Evolutionary conservation across 2,113 vertebrate genomes (phyloP).

Genomic region (Barbus barbus): DNA sequence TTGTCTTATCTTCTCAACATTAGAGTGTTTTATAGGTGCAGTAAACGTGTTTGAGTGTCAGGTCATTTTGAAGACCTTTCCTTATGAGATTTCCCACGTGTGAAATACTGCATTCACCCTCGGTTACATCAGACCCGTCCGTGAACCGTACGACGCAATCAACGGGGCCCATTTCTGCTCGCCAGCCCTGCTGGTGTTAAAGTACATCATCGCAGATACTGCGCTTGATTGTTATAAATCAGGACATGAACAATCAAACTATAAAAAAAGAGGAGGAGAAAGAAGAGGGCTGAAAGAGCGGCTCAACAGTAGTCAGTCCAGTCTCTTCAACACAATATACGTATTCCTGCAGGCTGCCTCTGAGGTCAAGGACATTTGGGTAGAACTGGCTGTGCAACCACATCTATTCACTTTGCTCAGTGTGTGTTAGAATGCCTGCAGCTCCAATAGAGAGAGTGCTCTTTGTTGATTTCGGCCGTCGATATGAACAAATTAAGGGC

Average conservation of each 20-base stretch:
- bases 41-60: conserved; percentile 35
- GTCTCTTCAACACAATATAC: conserved; percentile 41
- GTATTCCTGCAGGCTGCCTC: conserved; percentile 28
- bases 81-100: not conserved
- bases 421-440: conserved; percentile 7
- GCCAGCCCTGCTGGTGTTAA: not conserved
- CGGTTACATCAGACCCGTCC: conserved; percentile 21
- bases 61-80: conserved; percentile 7
- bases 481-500: conserved; percentile 19
- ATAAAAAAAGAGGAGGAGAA: conserved; percentile 47
- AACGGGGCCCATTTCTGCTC: conserved; percentile 28
- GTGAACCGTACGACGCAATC: conserved; percentile 48
- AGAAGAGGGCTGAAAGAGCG: not conserved
- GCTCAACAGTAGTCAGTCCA: conserved; percentile 40
- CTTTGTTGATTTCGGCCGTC: conserved; percentile 27
- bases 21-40: conserved; percentile 18
- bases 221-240: conserved; percentile 67
- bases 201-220: conserved; percentile 26
- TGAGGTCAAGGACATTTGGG: conserved; percentile 65
- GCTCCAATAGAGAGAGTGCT: not conserved
- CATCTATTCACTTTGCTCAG: conserved; percentile 50
- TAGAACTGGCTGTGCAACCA: conserved; percentile 48
- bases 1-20: conserved; percentile 7
- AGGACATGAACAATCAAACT: conserved; percentile 62
- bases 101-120: conserved; percentile 35